Percentiles rank a stretch among this genome's conserved stretches.
Evolutionary conservation across 2,113 vertebrate species (phyloP).

Genomic region (Colinus virginianus): DNA sequence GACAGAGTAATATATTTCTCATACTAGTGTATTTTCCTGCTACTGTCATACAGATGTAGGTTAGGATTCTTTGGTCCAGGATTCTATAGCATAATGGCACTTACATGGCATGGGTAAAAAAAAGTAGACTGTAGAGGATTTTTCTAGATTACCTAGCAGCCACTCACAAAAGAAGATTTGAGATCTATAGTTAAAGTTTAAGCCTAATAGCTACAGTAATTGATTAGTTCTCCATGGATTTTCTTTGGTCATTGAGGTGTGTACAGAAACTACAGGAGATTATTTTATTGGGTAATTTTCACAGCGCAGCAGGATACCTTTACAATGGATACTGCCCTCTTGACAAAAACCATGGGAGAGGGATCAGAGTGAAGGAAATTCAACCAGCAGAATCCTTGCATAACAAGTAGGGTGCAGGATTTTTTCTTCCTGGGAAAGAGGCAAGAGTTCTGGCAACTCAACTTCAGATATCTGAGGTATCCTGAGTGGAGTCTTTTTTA

Average conservation of each 20-base stretch:
- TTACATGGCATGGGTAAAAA: not conserved
- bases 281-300: slow-evolving; percentile 64
- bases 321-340: slow-evolving; percentile 38
- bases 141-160: slow-evolving; percentile 10
- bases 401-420: slow-evolving; percentile 26
- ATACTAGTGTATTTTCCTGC: not conserved
- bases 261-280: slow-evolving; percentile 37
- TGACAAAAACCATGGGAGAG: slow-evolving; percentile 14
- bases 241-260: slow-evolving; percentile 61
- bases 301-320: not conserved
- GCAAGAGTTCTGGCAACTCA: slow-evolving; percentile 16
- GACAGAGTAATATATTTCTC: slow-evolving; percentile 8
- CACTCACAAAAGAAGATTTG: slow-evolving; percentile 42
- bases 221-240: slow-evolving; percentile 62
- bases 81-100: not conserved
- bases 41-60: not conserved
- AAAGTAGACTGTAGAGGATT: not conserved
- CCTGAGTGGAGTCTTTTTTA: not conserved
- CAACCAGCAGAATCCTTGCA: not conserved
- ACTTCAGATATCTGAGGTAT: not conserved
- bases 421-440: slow-evolving; percentile 48
- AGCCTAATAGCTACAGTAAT: slow-evolving; percentile 64
- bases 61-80: slow-evolving; percentile 5
- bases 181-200: slow-evolving; percentile 62
- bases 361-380: slow-evolving; percentile 13